Evolutionary conservation across 2,113 vertebrate genomes (phyloP), one percentile per base, ranked within the genome.

Genomic region (Macquaria ambigua): DNA sequence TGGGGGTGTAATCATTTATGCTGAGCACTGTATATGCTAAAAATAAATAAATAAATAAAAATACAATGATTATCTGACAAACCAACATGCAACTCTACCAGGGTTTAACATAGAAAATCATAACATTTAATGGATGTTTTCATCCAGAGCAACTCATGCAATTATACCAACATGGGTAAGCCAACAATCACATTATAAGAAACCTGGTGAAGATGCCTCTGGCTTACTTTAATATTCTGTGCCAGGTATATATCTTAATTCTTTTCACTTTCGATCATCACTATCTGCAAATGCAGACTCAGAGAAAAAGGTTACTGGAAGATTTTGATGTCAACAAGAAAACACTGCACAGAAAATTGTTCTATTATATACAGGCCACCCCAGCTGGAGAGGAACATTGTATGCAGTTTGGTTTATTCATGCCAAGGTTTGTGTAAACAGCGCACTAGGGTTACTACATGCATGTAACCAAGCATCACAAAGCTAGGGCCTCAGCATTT

Each of bases 111-210:
- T 8, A 11, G 7, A 67, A 53, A 37, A 43, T 66, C 0, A 0
- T 61, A 43, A 34, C 28, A 21, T 72, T 73, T 39, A 68, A 50
- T 68, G 39, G 15, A 66, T 61, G 16, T 70, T 41, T 82, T 63
- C 16, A 73, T 68, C 5, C 4, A 3, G 7, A 69, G 18, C 52
- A 63, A 46, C 23, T 23, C 41, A n/a, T 61, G 25, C 20, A 48
- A 74, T 59, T 12, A 59, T 3, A 23, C 20, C 31, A 18, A 62
- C 10, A 62, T 28, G 8, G 15, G 28, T 7, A 46, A 31, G 9
- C 12, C n/a, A 12, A 11, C 23, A 55, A 1, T 52, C 8, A 1
- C 14, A 67, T 56, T 43, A 28, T 8, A 6, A 28, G 50, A 56
- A 46, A 23, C 10, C 9, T 9, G 18, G 16, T 46, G 18, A 39